Conservation (phyloP, 2,888 invertebrate genomes). For the Philereme vetulata region DNA sequence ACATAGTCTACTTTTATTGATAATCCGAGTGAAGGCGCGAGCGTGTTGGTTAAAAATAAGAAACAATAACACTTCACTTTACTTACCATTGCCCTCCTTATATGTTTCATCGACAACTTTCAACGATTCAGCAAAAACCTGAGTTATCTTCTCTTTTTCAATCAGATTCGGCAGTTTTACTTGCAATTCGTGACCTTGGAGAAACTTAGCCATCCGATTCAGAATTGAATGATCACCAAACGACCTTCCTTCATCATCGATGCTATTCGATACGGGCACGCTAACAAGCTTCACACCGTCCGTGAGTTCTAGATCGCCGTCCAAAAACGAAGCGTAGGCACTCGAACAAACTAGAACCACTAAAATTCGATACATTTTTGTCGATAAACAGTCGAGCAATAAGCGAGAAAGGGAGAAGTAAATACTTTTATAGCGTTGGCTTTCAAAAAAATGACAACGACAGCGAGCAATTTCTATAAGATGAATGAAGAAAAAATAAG, state of each 20-base stretch:
- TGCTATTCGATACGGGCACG: conserved; percentile 74
- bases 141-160: conserved; percentile 86
- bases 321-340: conserved; percentile 59
- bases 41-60: background rate
- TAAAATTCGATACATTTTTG: conserved; percentile 68
- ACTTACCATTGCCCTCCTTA: conserved; percentile 80
- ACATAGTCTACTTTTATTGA: no score
- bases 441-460: conserved; percentile 77
- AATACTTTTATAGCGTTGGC: conserved; percentile 72
- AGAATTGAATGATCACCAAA: conserved; percentile 81
- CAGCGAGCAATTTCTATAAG: conserved; percentile 58
- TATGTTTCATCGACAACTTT: conserved; percentile 75
- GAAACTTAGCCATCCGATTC: conserved; percentile 85
- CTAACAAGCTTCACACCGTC: conserved; percentile 87
- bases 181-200: conserved; percentile 88
- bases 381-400: conserved; percentile 62
- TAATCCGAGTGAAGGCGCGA: no score
- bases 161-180: conserved; percentile 88
- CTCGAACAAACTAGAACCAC: conserved; percentile 50
- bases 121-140: conserved; percentile 80
- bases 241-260: conserved; percentile 73
- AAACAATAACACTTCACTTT: conserved; percentile 13
- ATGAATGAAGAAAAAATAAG: conserved; percentile 48
- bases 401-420: conserved; percentile 66
- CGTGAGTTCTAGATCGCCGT: conserved; percentile 82